A percentile compares a stretch with the other conserved stretches of the same genome.
Conservation (phyloP, 2,113 vertebrate species). For the Cephalopholis sonnerati region DNA sequence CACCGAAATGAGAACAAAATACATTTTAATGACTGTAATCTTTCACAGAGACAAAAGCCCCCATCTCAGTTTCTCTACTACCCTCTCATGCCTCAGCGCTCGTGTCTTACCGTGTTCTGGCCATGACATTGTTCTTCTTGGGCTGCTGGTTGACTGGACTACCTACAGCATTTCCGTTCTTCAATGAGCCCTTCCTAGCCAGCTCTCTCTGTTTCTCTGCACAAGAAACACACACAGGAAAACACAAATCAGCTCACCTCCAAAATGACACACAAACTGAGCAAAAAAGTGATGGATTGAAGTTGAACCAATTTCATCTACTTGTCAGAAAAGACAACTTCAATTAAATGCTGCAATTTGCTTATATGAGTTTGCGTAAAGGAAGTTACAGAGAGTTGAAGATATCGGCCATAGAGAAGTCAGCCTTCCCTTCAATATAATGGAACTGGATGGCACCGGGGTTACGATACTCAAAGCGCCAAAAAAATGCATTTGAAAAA, state of each 20-base stretch:
- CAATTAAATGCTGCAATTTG: not conserved
- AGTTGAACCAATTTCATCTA: not conserved
- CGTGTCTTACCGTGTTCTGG: slow-evolving; percentile 92
- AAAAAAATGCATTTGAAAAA: no score
- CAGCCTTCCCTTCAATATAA: no score
- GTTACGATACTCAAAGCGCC: no score
- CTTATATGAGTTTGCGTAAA: not conserved
- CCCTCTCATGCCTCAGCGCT: not conserved
- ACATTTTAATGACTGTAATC: not conserved
- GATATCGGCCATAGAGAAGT: no score
- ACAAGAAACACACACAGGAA: slow-evolving; percentile 49
- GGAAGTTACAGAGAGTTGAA: no score
- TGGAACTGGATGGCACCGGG: no score
- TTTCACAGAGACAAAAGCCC: not conserved
- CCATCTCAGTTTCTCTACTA: not conserved
- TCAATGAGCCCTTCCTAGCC: slow-evolving; percentile 95
- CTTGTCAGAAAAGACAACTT: not conserved
- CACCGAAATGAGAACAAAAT: not conserved
- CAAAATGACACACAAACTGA: not conserved
- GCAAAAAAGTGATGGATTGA: not conserved
- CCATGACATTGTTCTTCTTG: slow-evolving; percentile 99
- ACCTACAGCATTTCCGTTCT: slow-evolving; percentile 91
- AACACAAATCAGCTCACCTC: not conserved
- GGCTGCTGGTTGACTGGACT: slow-evolving; percentile 99
- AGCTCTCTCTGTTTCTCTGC: slow-evolving; percentile 98